Conservation (phyloP, 2,113 vertebrate genomes). For the Sinocyclocheilus anophthalmus region DNA sequence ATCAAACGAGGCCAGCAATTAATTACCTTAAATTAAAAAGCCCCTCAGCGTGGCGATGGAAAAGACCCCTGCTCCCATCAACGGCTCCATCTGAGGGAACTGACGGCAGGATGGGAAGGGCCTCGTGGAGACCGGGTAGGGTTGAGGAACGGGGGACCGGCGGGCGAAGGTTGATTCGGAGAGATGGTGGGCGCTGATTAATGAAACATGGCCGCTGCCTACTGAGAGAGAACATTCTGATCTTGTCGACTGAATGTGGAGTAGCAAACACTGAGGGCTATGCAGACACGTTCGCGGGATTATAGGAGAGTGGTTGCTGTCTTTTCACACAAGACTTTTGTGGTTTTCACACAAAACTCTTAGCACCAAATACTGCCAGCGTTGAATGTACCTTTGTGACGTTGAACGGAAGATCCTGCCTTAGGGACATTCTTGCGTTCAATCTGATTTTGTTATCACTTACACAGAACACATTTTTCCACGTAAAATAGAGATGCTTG, state of each 20-base stretch:
- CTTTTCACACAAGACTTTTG: neutral
- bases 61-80: slow-evolving; percentile 33
- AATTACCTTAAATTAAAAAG: slow-evolving; percentile 62
- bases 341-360: neutral
- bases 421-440: neutral
- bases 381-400: neutral
- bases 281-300: neutral
- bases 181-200: slow-evolving; percentile 16
- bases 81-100: slow-evolving; percentile 20
- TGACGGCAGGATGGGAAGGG: slow-evolving; percentile 3
- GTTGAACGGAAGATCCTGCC: neutral
- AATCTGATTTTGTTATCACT: neutral
- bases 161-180: neutral
- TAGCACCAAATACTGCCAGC: neutral
- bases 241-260: slow-evolving; percentile 14
- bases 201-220: slow-evolving; percentile 37
- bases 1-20: slow-evolving; percentile 54
- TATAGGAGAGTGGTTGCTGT: neutral
- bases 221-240: slow-evolving; percentile 12
- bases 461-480: neutral
- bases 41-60: slow-evolving; percentile 41
- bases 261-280: slow-evolving; percentile 2
- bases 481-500: neutral
- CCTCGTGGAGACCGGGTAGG: neutral
- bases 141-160: slow-evolving; percentile 4